Conservation (phyloP, 2,888 invertebrate species). For the Eristalis arbustorum region DNA sequence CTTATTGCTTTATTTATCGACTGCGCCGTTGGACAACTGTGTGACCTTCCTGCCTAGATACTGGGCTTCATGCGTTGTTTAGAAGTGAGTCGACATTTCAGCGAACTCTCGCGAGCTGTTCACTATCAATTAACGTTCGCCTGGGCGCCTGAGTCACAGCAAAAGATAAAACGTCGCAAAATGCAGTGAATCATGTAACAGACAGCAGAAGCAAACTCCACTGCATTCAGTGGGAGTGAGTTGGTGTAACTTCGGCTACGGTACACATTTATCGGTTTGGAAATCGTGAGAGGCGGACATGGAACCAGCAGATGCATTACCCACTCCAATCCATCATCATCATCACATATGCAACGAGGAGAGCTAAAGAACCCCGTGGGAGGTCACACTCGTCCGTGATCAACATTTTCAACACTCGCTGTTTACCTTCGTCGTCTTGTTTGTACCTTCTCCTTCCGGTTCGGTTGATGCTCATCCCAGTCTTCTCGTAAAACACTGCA, state of each 20-base stretch:
- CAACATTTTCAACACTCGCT: conserved; percentile 4
- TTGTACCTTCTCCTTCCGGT: background rate
- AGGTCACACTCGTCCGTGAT: background rate
- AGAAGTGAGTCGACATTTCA: too few relatives aligned
- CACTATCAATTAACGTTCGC: too few relatives aligned
- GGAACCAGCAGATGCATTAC: background rate
- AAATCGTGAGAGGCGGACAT: too few relatives aligned
- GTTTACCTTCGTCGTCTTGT: conserved; percentile 26
- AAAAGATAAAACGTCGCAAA: too few relatives aligned
- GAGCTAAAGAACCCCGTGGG: background rate
- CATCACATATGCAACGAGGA: background rate
- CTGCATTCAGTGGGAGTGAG: too few relatives aligned
- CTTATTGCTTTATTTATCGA: background rate
- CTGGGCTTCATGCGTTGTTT: background rate
- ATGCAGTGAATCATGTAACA: too few relatives aligned
- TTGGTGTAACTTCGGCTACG: background rate
- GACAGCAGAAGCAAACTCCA: accelerated
- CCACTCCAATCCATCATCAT: background rate
- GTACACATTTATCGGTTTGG: too few relatives aligned
- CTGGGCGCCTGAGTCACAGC: too few relatives aligned
- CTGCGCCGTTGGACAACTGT: too few relatives aligned
- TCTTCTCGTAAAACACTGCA: background rate
- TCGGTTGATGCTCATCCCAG: background rate
- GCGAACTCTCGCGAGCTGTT: too few relatives aligned
- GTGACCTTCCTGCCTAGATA: background rate